Conservation (phyloP, 92 coral and sea anemone genomes). For the Phenganax stokvisi region DNA sequence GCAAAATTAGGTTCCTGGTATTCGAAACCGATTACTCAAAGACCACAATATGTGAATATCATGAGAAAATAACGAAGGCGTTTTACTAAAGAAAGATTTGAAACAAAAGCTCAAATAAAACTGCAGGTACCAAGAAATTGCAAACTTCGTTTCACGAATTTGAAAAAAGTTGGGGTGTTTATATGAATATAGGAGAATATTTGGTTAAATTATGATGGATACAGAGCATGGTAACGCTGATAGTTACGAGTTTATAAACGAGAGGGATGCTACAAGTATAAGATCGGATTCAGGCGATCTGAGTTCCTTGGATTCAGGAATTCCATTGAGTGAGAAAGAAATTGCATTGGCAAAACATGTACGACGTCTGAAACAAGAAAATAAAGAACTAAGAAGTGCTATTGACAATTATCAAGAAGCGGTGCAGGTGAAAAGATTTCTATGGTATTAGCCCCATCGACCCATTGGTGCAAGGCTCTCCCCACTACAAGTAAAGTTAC, state of each 20-base stretch:
- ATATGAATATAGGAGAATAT: background rate
- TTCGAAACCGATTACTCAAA: background rate
- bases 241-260: constrained; percentile 32
- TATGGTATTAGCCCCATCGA: background rate
- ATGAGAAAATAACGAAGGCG: background rate
- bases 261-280: background rate
- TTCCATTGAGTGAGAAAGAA: constrained; percentile 19
- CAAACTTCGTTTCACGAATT: constrained; percentile 12
- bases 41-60: background rate
- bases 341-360: constrained; percentile 22
- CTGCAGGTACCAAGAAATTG: background rate
- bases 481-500: too few species aligned
- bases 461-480: too few species aligned
- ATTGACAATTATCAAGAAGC: constrained; percentile 24
- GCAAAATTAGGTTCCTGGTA: background rate
- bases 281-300: constrained; percentile 4
- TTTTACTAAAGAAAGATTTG: background rate
- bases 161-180: background rate
- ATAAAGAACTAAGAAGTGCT: constrained; percentile 16
- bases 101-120: background rate
- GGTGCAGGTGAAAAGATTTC: constrained; percentile 10
- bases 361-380: constrained; percentile 30
- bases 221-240: constrained; percentile 3
- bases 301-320: constrained; percentile 27
- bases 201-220: background rate